Base-by-base conservation (phyloP, 2,113 vertebrate genomes). In the Galeopterus variegatus region DNA sequence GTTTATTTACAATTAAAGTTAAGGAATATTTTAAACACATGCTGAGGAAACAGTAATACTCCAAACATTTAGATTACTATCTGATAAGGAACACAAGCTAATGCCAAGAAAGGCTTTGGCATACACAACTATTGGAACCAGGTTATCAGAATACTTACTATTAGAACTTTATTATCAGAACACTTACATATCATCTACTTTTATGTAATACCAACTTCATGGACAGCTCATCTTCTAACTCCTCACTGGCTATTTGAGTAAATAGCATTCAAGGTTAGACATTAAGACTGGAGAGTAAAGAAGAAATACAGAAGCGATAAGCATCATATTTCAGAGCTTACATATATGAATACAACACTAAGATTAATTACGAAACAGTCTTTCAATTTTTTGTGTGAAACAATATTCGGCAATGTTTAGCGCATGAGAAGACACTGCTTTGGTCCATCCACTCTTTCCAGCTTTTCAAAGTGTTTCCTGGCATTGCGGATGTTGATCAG, bases 401-500 rank as follows among this genome's bases (percentile, higher is more conserved):
- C 95, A 87, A 62, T 60, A 8, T 13, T 93, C 10, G 83, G 85
- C 65, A 11, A 12, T 19, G 75, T 45, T 98, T 98, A 99, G 98
- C 99, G 99, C 99, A 99, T 99, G 33, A 99, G 99, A 98, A 99
- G 99, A 98, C 99, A 99, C 99, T 99, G 99, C 98, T 99, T 99
- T 97, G 99, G 99, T 97, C 99, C 99, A 54, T 99, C 99, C 98
- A 99, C 99, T 89, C 99, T 99, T 98, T 99, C 99, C 99, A 99
- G 99, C 99, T 99, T 99, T 99, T 99, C 99, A 97, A 99, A 99
- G 99, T 99, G 99, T 98, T 99, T 99, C 98, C 99, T 98, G 98
- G 99, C 99, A 84, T 99, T 99, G 81, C 99, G 99, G 98, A 99
- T 99, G 98, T 99, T 99, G 99, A 99, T 99, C 98, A 99, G 99